Evolutionary conservation across 2,888 invertebrate species (phyloP).

Genomic region (Ennomos erosarius): DNA sequence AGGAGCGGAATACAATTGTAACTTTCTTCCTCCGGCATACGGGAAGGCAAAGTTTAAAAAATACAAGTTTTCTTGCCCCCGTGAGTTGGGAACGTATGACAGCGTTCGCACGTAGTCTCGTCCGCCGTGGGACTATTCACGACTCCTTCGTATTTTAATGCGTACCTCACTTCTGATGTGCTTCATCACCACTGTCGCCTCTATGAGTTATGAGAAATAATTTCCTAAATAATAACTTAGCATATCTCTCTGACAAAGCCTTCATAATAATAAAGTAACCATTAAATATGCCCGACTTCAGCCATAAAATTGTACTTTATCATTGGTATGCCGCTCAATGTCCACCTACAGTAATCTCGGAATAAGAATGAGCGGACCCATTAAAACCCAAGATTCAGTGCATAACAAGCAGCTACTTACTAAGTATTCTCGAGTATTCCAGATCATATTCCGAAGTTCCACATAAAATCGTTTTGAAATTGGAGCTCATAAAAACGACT

Average conservation of each 20-base stretch:
- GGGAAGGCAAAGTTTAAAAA: conserved; percentile 83
- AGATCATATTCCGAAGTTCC: conserved; percentile 53
- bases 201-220: too few species aligned
- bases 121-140: conserved; percentile 41
- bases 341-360: conserved; percentile 65
- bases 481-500: conserved; percentile 66
- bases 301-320: conserved; percentile 40
- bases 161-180: too few species aligned
- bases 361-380: conserved; percentile 76
- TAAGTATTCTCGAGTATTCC: conserved; percentile 47
- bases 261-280: conserved; percentile 8
- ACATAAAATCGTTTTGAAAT: conserved; percentile 64
- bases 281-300: conserved; percentile 37
- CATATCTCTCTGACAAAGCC: not conserved
- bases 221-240: too few species aligned
- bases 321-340: conserved; percentile 66
- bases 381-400: conserved; percentile 72
- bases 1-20: conserved; percentile 83
- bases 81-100: conserved; percentile 58
- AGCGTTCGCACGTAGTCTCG: conserved; percentile 62
- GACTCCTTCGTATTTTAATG: conserved; percentile 9
- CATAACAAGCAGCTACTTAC: conserved; percentile 64
- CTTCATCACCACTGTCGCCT: too few species aligned
- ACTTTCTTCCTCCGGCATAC: conserved; percentile 78
- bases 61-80: conserved; percentile 75